Conservation (phyloP, 2,888 invertebrate genomes). For the Heliconius aoede region DNA sequence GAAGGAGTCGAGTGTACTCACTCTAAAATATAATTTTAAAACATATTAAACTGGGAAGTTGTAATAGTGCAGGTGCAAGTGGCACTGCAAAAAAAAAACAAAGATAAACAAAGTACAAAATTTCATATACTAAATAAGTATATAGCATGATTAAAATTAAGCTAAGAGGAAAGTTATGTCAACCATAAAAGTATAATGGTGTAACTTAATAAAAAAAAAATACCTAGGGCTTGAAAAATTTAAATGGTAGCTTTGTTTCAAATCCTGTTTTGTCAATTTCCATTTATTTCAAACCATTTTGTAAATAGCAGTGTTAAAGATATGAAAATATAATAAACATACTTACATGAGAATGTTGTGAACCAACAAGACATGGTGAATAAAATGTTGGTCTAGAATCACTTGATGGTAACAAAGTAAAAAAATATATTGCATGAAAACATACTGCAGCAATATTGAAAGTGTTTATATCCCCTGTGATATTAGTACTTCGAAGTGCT, state of each 20-base stretch:
- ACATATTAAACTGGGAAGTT: neutral
- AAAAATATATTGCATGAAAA: conserved; percentile 87
- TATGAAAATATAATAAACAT: neutral
- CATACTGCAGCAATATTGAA: conserved; percentile 85
- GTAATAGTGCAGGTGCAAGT: neutral
- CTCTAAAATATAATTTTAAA: conserved; percentile 66
- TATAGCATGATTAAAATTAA: neutral
- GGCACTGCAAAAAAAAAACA: too few relatives aligned
- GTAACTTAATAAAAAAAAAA: neutral
- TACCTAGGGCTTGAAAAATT: too few relatives aligned
- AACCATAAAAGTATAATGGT: neutral
- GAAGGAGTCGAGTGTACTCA: conserved; percentile 85
- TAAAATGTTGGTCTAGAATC: conserved; percentile 77
- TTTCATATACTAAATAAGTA: conserved; percentile 36
- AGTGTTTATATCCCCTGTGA: conserved; percentile 77
- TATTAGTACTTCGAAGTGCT: conserved; percentile 86
- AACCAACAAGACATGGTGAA: conserved; percentile 76
- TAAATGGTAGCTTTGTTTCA: too few relatives aligned
- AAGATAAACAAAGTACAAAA: neutral
- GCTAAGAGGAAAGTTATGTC: neutral
- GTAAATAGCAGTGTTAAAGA: neutral
- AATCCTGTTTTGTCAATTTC: neutral
- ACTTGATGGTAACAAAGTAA: conserved; percentile 88
- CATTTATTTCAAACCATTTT: neutral
- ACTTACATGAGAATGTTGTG: conserved; percentile 81